These are phyloP conservation scores for Sebastes ruberrimus DNA, from an alignment of 2,797 vertebrate species.

Conservation along the genomic window DNA sequence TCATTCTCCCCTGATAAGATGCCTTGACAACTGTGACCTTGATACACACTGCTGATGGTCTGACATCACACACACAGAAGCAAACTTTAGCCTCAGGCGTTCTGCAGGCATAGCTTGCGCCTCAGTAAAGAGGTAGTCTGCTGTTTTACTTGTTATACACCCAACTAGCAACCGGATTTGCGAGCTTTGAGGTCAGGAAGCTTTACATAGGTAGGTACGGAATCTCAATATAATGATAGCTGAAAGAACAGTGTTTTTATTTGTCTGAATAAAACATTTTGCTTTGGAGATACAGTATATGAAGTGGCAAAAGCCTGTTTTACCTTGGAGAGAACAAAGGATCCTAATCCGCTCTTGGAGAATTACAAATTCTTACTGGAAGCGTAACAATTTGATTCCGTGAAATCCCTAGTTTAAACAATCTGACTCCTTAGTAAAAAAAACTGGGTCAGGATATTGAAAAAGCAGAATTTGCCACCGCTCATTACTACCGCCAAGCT, in stretches of 20 bases:
- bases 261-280: neutral
- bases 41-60: constrained; percentile 38
- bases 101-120: constrained; percentile 1
- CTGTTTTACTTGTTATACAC: neutral
- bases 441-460: neutral
- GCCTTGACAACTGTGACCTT: constrained; percentile 64
- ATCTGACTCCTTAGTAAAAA: neutral
- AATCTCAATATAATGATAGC: neutral
- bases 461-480: neutral
- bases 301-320: constrained; percentile 1
- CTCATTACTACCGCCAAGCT: neutral
- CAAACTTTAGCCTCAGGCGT: neutral
- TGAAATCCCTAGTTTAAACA: constrained; percentile 6
- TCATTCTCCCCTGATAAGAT: constrained; percentile 52
- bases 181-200: neutral
- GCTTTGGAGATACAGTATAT: neutral
- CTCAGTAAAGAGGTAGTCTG: neutral
- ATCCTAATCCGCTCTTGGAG: neutral
- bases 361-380: neutral
- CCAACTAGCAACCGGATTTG: neutral
- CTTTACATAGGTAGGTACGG: neutral
- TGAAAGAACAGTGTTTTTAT: neutral
- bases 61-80: constrained; percentile 36
- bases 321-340: neutral
- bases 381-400: neutral